These are phyloP conservation scores for Encarsia formosa DNA, from an alignment of 2,888 invertebrate genomes.

Conservation along the genomic window DNA sequence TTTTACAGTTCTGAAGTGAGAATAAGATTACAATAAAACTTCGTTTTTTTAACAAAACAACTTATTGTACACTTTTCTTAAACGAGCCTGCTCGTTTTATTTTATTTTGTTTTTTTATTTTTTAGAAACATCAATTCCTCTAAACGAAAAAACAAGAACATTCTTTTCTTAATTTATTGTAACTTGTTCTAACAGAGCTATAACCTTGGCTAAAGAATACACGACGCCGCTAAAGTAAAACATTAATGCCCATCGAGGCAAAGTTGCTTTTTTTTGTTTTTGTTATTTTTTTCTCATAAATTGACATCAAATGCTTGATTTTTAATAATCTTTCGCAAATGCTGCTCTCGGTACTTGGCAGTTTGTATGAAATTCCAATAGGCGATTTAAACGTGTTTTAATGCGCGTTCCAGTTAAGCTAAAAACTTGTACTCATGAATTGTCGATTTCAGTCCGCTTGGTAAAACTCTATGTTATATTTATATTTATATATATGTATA, in stretches of 20 bases:
- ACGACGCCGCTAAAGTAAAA: no score
- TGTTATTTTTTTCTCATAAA: no score
- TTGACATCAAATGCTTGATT: conserved; percentile 17
- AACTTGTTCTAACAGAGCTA: conserved; percentile 4
- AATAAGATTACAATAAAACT: conserved; percentile 5
- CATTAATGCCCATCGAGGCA: no score
- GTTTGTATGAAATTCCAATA: conserved; percentile 23
- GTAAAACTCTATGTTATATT: no score
- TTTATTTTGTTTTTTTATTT: not conserved
- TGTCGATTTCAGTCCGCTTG: no score
- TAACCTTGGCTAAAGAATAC: no score
- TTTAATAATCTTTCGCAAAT: conserved; percentile 6
- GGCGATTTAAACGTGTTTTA: no score
- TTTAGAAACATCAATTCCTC: conserved; percentile 23
- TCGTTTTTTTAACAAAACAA: conserved; percentile 10
- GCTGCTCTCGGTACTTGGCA: conserved; percentile 16
- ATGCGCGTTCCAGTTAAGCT: no score
- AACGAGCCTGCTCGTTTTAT: conserved; percentile 8
- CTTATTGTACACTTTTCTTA: conserved; percentile 12
- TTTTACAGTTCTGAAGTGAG: not conserved
- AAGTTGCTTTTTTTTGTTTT: no score
- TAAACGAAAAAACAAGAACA: conserved; percentile 15
- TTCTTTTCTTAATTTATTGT: not conserved
- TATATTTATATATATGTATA: no score
- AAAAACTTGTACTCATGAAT: no score